Base-by-base conservation (phyloP, 2,113 vertebrate genomes). In the Sphaerodactylus townsendi region DNA sequence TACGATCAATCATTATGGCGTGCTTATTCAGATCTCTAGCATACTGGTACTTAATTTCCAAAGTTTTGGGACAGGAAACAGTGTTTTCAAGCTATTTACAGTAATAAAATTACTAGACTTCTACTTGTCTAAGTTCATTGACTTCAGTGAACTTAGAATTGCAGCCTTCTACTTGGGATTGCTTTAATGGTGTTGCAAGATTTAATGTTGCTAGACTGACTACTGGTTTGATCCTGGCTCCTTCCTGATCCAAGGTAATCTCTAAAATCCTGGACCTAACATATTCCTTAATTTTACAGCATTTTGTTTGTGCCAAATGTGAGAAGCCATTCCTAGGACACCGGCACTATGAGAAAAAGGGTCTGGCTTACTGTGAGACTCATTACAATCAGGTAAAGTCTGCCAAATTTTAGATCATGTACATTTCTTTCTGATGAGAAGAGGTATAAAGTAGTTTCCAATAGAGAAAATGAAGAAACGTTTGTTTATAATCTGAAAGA, bases 231-330 rank as follows among this genome's bases (percentile, higher is more conserved):
- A 77, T 46, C 23, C 19, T 64, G 25, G 4, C 30, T 5, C 10
- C 3, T 14, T 33, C 30, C 30, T 15, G 2, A 10, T 35, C 11
- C 23, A 59, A 44, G 10, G 44, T 19, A 19, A 5, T 50, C 14
- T 21, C 13, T n/a, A n/a, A 10, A 23, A 25, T 59, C 50, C 19
- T 83, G 68, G 74, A n/a, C 17, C 15, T 87, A n/a, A 53, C 2
- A 44, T 35, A 5, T 46, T 19, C 33, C 48, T 41, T 68, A 33
- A 3, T 85, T 86, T 82, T 65, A 35, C 85, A 97, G 96, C 96
- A 97, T 90, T 97, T 97, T 53, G 96, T 97, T 90, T 97, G 96
- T 48, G 96, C 96, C 90, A 96, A 96, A 89, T 97, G 96, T 84
- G 96, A 96, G 93, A 97, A 97, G 78, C 96, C 96, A 0, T 97